These are phyloP conservation scores for Mallotus villosus DNA, from an alignment of 2,797 vertebrate genomes.

Conservation along the genomic window DNA sequence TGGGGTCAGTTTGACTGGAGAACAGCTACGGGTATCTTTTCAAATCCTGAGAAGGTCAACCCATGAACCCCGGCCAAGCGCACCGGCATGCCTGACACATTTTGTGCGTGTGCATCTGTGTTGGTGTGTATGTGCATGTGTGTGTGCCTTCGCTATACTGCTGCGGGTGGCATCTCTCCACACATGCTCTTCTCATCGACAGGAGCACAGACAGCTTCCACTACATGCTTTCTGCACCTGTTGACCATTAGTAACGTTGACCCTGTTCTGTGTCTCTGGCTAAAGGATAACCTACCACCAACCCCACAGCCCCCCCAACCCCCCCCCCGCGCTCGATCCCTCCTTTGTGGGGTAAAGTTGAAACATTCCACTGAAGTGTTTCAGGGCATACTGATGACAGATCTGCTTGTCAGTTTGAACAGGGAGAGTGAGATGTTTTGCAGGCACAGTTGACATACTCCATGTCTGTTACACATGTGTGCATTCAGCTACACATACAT, in stretches of 20 bases:
- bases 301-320: conserved; percentile 20
- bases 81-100: conserved; percentile 47
- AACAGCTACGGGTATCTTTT: no score
- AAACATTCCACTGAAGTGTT: conserved; percentile 59
- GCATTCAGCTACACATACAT: no score
- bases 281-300: conserved; percentile 11
- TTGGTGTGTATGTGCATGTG: conserved; percentile 11
- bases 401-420: conserved; percentile 35
- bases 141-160: conserved; percentile 24
- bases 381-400: conserved; percentile 55
- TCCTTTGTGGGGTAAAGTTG: conserved; percentile 63
- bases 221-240: conserved; percentile 65
- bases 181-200: conserved; percentile 44
- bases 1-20: conserved; percentile 10
- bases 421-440: conserved; percentile 41
- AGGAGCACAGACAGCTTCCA: conserved; percentile 62
- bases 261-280: conserved; percentile 49
- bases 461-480: no score
- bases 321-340: conserved; percentile 21
- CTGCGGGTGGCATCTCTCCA: conserved; percentile 29
- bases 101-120: conserved; percentile 20
- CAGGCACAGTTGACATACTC: neutral
- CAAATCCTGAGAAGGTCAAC: no score
- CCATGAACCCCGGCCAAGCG: conserved; percentile 49
- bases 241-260: conserved; percentile 73